Base-by-base conservation (phyloP, 2,888 invertebrate species). In the Andricus quercusramuli region DNA sequence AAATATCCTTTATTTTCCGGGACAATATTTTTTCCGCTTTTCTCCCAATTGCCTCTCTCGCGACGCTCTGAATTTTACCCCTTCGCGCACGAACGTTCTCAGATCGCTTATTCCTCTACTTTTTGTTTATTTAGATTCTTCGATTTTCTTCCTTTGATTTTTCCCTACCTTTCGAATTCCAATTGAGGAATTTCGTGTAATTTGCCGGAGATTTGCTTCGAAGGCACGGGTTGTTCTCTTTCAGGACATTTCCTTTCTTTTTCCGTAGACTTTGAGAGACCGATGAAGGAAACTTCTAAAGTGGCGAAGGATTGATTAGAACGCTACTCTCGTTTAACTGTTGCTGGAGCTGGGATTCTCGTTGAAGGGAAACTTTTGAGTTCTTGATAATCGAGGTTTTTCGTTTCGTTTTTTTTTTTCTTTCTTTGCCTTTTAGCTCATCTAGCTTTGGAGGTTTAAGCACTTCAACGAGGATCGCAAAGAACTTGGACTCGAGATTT, bases 151-250 rank as follows among this genome's bases (percentile, higher is more conserved):
- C 47, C 29, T 20, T 64, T 51, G n/a, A 81, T 32, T n/a, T 67
- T 20, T 74, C 47, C 66, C 32, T 76, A 44, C 9, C 51, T 77
- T 80, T 80, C 80, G 78, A 82, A 83, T 83, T 83, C 81, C 81
- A 83, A 81, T 81, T 82, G 78, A 68, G 83, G 79, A 83, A 80
- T 83, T 83, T 82, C 79, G 80, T 82, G 80, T 78, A 79, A 83
- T 83, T 82, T 82, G 83, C 83, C 78, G 77, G 83, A 85, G 83
- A 85, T 85, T 80, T 83, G 82, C 81, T 83, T 83, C 83, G 83
- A 85, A 85, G 85, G 85, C 85, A 85, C 85, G 82, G 83, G 80
- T 82, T 59, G n/a, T 15, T 64, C 47, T 74, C 62, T 56, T 68
- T 37, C 59, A 59, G 74, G 25, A 77, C 62, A 32, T 80, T 83